These are phyloP conservation scores for Siniperca obscura DNA, from an alignment of 2,797 vertebrate genomes.

Conservation along the genomic window DNA sequence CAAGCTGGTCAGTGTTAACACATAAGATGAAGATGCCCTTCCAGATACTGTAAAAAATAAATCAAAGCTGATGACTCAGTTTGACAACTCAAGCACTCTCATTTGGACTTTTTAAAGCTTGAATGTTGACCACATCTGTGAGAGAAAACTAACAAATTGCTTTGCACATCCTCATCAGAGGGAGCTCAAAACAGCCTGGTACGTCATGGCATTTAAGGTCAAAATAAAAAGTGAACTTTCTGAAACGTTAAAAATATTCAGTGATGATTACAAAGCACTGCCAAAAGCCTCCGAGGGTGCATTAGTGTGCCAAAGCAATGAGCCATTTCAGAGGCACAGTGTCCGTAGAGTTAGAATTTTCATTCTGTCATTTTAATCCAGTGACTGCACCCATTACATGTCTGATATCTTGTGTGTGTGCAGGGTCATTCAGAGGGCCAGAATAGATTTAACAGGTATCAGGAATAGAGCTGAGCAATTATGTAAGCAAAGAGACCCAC, in stretches of 20 bases:
- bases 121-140: slow-evolving; percentile 57
- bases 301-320: slow-evolving; percentile 49
- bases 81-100: slow-evolving; percentile 50
- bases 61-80: slow-evolving; percentile 58
- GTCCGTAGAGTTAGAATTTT: slow-evolving; percentile 48
- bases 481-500: slow-evolving; percentile 48
- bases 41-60: slow-evolving; percentile 39
- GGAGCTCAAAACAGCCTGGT: slow-evolving; percentile 43
- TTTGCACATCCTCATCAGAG: slow-evolving; percentile 58
- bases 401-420: slow-evolving; percentile 40
- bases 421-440: slow-evolving; percentile 45
- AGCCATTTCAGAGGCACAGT: slow-evolving; percentile 49
- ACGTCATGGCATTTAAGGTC: slow-evolving; percentile 52
- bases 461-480: slow-evolving; percentile 66
- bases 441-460: slow-evolving; percentile 70
- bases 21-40: slow-evolving; percentile 36
- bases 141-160: slow-evolving; percentile 62
- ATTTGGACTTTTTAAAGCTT: slow-evolving; percentile 59
- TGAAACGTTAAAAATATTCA: slow-evolving; percentile 62
- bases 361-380: slow-evolving; percentile 62
- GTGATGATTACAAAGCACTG: slow-evolving; percentile 57
- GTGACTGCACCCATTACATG: slow-evolving; percentile 47
- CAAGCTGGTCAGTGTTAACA: slow-evolving; percentile 7
- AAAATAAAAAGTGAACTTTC: slow-evolving; percentile 61
- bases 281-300: slow-evolving; percentile 40